A percentile compares a stretch with the other conserved stretches of the same genome.
These are phyloP conservation scores for Pseudoips prasinana DNA, from an alignment of 2,888 invertebrate genomes.

Conservation along the genomic window DNA sequence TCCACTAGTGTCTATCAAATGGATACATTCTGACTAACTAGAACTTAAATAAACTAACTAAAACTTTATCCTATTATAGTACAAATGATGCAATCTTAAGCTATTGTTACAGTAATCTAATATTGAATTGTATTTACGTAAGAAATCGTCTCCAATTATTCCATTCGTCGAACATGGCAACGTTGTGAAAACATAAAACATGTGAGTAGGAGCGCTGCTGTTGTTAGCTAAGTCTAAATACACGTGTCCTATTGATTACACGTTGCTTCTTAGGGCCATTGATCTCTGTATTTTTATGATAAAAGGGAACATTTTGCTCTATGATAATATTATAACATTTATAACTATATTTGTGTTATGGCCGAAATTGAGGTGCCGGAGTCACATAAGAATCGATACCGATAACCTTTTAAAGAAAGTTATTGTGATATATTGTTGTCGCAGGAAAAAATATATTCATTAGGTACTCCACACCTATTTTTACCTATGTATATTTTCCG, in stretches of 20 bases:
- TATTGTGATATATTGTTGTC: no score
- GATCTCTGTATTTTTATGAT: neutral
- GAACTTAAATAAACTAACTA: neutral
- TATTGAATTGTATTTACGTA: no score
- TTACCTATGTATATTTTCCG: no score
- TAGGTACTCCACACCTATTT: no score
- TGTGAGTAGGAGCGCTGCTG: neutral
- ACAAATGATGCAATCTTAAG: constrained; percentile 3
- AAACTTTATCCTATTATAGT: neutral
- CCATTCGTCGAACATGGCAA: constrained; percentile 10
- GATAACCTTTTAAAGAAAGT: no score
- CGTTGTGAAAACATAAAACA: constrained; percentile 7
- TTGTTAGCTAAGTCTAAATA: constrained; percentile 1
- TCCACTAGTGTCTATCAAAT: constrained; percentile 17
- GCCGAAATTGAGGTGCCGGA: neutral
- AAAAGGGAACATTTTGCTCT: constrained; percentile 1
- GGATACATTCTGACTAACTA: constrained; percentile 14
- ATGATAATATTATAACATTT: no score
- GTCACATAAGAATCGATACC: no score
- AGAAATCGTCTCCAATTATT: constrained; percentile 22
- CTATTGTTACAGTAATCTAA: constrained; percentile 6
- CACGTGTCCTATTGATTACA: constrained; percentile 1
- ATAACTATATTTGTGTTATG: neutral
- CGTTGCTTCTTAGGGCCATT: constrained; percentile 5
- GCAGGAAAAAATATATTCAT: no score